Conservation (phyloP, 2,797 vertebrate genomes). For the Tragelaphus eurycerus region DNA sequence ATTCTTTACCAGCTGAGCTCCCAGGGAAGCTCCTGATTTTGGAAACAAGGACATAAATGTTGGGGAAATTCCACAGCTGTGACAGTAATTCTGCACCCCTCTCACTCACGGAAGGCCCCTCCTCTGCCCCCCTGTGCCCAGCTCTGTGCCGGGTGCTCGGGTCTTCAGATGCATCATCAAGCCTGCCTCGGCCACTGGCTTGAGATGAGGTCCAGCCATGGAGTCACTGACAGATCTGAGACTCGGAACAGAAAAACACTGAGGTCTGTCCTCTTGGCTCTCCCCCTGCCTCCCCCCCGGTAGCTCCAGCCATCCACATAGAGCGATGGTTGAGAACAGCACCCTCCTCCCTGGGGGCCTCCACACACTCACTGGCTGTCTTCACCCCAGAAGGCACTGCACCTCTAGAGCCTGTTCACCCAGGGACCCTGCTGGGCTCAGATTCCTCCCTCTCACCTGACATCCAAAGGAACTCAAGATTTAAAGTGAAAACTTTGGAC, state of each 20-base stretch:
- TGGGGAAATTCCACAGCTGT: neutral
- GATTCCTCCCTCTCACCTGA: neutral
- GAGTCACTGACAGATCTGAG: neutral
- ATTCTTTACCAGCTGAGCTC: neutral
- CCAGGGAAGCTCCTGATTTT: neutral
- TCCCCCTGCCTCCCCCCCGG: neutral
- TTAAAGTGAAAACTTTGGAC: neutral
- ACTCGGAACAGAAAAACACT: neutral
- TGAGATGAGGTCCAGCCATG: neutral
- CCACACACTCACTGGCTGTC: rapidly evolving
- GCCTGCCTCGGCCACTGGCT: neutral
- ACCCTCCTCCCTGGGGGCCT: too few relatives aligned
- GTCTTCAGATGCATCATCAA: neutral
- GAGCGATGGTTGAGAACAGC: rapidly evolving
- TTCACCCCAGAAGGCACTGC: rapidly evolving
- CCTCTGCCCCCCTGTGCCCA: neutral
- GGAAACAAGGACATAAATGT: neutral
- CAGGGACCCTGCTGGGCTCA: too few relatives aligned
- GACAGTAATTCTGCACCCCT: rapidly evolving
- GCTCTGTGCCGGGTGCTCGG: rapidly evolving
- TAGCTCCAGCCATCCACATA: neutral
- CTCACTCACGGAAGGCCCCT: rapidly evolving
- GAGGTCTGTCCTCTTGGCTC: neutral
- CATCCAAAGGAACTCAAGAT: neutral
- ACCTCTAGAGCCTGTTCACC: neutral